Percentiles rank a stretch among this genome's conserved stretches.
These are phyloP conservation scores for Nebria salina DNA, from an alignment of 2,888 invertebrate genomes.

Conservation along the genomic window DNA sequence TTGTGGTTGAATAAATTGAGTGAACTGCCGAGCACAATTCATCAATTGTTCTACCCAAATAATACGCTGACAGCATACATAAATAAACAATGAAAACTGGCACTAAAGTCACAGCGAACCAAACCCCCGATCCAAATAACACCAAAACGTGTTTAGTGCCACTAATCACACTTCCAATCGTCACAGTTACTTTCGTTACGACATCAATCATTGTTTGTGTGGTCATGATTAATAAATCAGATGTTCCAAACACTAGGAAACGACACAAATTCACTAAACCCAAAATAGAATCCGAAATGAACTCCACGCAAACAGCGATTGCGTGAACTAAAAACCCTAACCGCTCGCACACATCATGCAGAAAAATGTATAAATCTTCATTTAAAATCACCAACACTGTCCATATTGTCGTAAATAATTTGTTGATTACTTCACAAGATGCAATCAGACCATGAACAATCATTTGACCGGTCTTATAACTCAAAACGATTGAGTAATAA, in stretches of 20 bases:
- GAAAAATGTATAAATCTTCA: conserved; percentile 54
- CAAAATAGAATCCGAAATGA: conserved; percentile 28
- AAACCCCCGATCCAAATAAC: conserved; percentile 56
- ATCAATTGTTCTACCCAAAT: conserved; percentile 47
- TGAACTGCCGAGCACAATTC: conserved; percentile 38
- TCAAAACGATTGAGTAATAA: conserved; percentile 48
- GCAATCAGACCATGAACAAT: conserved; percentile 49
- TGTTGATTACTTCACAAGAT: conserved; percentile 41
- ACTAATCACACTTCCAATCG: conserved; percentile 49
- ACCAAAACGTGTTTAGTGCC: conserved; percentile 53
- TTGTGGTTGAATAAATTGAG: conserved; percentile 24
- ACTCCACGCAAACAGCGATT: conserved; percentile 24
- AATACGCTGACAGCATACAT: conserved; percentile 48
- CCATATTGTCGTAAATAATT: conserved; percentile 41
- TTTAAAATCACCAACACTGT: conserved; percentile 49
- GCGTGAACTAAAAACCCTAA: conserved; percentile 26
- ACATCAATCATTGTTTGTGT: conserved; percentile 19
- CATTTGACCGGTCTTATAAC: conserved; percentile 53
- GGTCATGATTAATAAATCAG: conserved; percentile 15
- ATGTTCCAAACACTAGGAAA: conserved; percentile 26
- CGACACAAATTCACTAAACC: conserved; percentile 19
- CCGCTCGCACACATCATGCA: conserved; percentile 51
- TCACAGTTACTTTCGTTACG: conserved; percentile 42
- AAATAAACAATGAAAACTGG: conserved; percentile 52
- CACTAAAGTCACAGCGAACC: conserved; percentile 55